phyloP scores from a whole-genome alignment of 2,888 invertebrate species.

The Pelosia muscerda region DNA sequence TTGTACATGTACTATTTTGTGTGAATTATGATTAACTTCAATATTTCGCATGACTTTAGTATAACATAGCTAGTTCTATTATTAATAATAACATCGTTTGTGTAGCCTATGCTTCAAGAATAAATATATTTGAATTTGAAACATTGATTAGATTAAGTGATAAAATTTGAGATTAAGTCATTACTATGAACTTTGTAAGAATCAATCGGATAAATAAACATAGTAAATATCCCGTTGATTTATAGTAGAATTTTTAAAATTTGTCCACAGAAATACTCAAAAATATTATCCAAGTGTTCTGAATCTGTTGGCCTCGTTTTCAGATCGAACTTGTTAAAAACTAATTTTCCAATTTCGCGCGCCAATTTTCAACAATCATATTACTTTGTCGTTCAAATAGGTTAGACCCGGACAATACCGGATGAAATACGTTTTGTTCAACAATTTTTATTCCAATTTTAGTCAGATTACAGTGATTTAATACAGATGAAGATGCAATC shows the following conservation, averaged over 20 bases:
- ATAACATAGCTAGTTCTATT: no score
- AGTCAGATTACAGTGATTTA: constrained; percentile 15
- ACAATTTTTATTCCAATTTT: constrained; percentile 20
- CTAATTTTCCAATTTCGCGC: constrained; percentile 33
- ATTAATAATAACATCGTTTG: no score
- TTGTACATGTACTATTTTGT: no score
- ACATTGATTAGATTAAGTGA: no score
- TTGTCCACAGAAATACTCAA: background rate
- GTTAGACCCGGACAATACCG: constrained; percentile 24
- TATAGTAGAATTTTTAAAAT: background rate
- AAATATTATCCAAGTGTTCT: background rate
- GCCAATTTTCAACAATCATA: constrained; percentile 35
- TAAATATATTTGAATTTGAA: no score
- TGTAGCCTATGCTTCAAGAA: no score
- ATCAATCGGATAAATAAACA: no score
- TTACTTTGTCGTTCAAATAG: constrained; percentile 30
- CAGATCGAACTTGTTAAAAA: constrained; percentile 33
- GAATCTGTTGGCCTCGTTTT: constrained; percentile 17
- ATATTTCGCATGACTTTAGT: no score
- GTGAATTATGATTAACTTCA: no score
- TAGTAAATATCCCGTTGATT: no score
- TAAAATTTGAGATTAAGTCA: no score
- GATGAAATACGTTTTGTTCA: constrained; percentile 22
- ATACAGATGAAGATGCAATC: constrained; percentile 7
- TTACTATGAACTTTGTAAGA: no score